Conservation (phyloP, 2,113 vertebrate species). For the Calyptomena viridis region DNA sequence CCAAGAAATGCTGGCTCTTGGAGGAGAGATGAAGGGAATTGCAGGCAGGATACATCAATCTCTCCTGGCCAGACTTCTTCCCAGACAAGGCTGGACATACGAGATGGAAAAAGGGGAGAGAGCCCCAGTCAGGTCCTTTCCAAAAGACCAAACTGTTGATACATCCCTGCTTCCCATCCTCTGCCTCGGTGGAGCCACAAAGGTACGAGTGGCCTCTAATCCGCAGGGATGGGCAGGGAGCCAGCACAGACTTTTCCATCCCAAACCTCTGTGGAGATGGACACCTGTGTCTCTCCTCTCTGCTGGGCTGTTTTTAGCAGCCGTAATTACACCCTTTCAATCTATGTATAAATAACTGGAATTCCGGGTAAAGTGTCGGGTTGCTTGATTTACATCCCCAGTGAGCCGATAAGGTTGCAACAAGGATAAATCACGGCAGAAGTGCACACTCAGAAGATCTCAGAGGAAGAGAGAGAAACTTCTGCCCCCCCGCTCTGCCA, state of each 20-base stretch:
- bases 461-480: constrained; percentile 33
- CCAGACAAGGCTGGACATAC: neutral
- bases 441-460: constrained; percentile 29
- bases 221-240: neutral
- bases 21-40: neutral
- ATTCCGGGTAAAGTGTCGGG: constrained; percentile 34
- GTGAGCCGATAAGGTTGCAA: constrained; percentile 15
- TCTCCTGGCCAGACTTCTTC: neutral
- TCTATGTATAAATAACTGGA: constrained; percentile 50
- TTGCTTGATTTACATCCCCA: constrained; percentile 45
- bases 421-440: constrained; percentile 51
- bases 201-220: neutral
- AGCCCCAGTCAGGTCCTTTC: neutral
- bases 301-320: constrained; percentile 8
- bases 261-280: neutral
- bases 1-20: neutral
- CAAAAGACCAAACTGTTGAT: neutral
- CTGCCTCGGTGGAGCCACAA: accelerated
- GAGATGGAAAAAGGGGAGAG: neutral
- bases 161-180: neutral
- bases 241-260: constrained; percentile 27
- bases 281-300: constrained; percentile 41
- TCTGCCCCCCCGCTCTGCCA: neutral
- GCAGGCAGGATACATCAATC: neutral
- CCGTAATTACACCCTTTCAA: constrained; percentile 23